phyloP scores from a whole-genome alignment of 1,140 invertebrate genomes.

The Drosophila bipectinata region DNA sequence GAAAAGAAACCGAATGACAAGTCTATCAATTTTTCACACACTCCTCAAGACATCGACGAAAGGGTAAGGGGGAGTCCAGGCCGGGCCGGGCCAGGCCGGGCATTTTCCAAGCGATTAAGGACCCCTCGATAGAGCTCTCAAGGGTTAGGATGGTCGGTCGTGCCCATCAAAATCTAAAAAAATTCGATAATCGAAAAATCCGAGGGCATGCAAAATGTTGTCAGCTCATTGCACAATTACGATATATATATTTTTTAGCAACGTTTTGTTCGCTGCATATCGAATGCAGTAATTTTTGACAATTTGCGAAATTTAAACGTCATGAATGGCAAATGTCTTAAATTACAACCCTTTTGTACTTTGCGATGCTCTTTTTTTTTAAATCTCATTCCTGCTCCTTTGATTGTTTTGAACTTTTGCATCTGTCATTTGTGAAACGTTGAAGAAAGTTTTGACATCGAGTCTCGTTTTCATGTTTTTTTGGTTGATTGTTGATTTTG shows the following conservation, averaged over 20 bases:
- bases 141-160: slow-evolving; percentile 33
- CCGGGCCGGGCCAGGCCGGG: slow-evolving; percentile 7
- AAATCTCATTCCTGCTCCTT: not conserved
- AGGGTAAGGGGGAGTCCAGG: slow-evolving; percentile 12
- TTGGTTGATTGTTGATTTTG: not conserved
- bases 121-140: slow-evolving; percentile 29
- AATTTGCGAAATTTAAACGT: slow-evolving; percentile 69
- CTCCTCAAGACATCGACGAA: slow-evolving; percentile 70
- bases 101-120: slow-evolving; percentile 56
- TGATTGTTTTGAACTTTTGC: slow-evolving; percentile 15
- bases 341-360: slow-evolving; percentile 53
- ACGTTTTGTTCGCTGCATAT: slow-evolving; percentile 52
- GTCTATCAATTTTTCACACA: slow-evolving; percentile 82
- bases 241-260: slow-evolving; percentile 8
- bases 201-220: slow-evolving; percentile 69
- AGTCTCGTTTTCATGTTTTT: not conserved
- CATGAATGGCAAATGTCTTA: slow-evolving; percentile 69
- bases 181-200: slow-evolving; percentile 12
- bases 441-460: slow-evolving; percentile 31
- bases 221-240: slow-evolving; percentile 70
- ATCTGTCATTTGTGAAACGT: slow-evolving; percentile 20
- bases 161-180: not conserved
- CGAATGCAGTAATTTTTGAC: slow-evolving; percentile 66
- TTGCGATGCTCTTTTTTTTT: slow-evolving; percentile 11
- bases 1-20: slow-evolving; percentile 57